Conservation (phyloP, 2,888 invertebrate species). For the Choreutis nemorana region DNA sequence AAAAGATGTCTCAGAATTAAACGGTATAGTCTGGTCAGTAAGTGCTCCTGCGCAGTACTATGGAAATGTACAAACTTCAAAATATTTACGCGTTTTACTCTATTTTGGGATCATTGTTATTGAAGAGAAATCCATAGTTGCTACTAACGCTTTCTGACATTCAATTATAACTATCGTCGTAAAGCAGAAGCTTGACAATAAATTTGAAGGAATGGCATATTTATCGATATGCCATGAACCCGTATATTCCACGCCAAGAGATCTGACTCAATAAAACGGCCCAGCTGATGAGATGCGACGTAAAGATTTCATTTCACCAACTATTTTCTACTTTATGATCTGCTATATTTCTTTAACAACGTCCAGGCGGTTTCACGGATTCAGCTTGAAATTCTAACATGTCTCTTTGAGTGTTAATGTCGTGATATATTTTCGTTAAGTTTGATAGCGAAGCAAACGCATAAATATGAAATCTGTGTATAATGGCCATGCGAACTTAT, state of each 20-base stretch:
- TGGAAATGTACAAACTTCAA: too few species aligned
- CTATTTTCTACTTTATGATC: constrained; percentile 28
- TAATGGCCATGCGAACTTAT: too few species aligned
- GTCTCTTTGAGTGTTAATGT: constrained; percentile 20
- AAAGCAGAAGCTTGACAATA: constrained; percentile 21
- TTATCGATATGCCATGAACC: constrained; percentile 21
- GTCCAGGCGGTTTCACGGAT: constrained; percentile 15
- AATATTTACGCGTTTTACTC: too few species aligned
- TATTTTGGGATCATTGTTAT: too few species aligned
- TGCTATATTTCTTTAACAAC: constrained; percentile 20
- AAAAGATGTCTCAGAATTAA: too few species aligned
- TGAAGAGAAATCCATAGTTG: too few species aligned
- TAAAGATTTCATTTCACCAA: constrained; percentile 28
- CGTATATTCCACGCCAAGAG: constrained; percentile 13
- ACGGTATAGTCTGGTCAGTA: too few species aligned
- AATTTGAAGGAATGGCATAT: constrained; percentile 24
- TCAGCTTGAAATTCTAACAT: constrained; percentile 14
- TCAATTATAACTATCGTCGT: constrained; percentile 13
- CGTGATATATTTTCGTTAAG: constrained; percentile 15
- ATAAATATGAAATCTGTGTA: too few species aligned
- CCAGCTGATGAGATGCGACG: constrained; percentile 29
- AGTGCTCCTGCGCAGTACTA: too few species aligned
- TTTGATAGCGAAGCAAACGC: too few species aligned
- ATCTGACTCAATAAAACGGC: constrained; percentile 23
- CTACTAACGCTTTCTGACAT: too few species aligned